Conservation (phyloP, 2,113 vertebrate species). For the Tamias sibiricus region DNA sequence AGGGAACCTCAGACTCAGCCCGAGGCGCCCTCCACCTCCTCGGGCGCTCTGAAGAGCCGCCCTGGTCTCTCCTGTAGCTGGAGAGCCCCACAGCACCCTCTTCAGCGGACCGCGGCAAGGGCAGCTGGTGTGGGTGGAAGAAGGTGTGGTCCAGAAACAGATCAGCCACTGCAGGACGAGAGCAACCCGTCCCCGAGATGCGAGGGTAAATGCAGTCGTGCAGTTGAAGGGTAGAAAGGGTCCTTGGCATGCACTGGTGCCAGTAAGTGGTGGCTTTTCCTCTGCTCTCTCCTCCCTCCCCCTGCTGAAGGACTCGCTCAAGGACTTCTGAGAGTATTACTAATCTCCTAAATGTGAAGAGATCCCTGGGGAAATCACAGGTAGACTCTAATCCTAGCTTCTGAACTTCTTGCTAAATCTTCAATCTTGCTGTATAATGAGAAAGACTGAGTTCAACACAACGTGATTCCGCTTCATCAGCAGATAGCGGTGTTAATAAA, state of each 20-base stretch:
- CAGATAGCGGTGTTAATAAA: not conserved
- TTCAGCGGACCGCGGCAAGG: not conserved
- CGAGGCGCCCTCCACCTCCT: not conserved
- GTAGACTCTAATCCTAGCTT: not conserved
- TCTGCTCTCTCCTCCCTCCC: not conserved
- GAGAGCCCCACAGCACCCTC: not conserved
- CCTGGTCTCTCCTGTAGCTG: fast-evolving
- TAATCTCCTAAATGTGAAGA: not conserved
- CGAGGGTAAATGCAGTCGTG: not conserved
- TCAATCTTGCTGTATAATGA: not conserved
- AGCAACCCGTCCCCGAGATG: not conserved
- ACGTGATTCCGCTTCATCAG: not conserved
- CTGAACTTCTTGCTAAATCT: not conserved
- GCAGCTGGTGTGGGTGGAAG: not conserved
- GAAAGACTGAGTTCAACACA: not conserved
- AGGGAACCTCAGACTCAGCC: not conserved
- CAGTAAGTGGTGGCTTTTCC: not conserved
- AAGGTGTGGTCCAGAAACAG: not conserved
- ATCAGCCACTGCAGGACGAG: not conserved
- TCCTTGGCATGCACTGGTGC: not conserved
- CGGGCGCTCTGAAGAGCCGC: fast-evolving
- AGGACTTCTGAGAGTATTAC: not conserved
- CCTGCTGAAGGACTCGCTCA: not conserved
- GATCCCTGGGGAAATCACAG: not conserved
- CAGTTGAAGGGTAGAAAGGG: not conserved